Base-by-base conservation (phyloP, 30 jellyfish, hydroid and myxozoan genomes). In the Pelagia noctiluca region DNA sequence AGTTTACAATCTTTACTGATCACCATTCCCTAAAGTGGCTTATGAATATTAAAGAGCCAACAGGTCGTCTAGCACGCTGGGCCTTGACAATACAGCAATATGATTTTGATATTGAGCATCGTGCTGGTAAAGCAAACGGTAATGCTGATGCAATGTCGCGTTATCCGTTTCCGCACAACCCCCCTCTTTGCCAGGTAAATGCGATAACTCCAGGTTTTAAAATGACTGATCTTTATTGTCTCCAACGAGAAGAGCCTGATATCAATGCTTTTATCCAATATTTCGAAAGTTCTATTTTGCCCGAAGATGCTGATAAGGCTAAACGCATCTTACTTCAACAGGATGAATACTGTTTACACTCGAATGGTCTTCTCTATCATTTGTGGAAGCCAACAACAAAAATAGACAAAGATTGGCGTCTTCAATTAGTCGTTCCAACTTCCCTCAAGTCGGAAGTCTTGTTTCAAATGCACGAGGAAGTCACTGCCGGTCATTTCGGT, bases 71-170 rank as follows among this genome's bases (percentile, higher is more conserved):
- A 31, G 76, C 91, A 21, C 75, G 95, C 18, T 85, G 92, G 95
- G 63, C 77, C 25, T 76, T 37, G 50, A 74, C 85, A 50, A 67
- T 75, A 3, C 53, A 86, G 31, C 92, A 69, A 32, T 86, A 86
- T 31, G 85, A 86, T 48, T 71, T 70, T 30, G 60, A 53, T 91
- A 31, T 85, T 37, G 89, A 73, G 25, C 65, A 85, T 50, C 74
- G 89, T 65, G 91, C 95, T 19, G 95, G 95, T 1, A 11, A 22
- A 2, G 13, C 71, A 78, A 86, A 76, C 68, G 92, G 80, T 1
- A 78, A 75, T 31, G 96, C 96, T 7, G 96, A 76, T 57, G 91
- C 87, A 76, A 33, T 86, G 33, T 86, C 96, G 19, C 85, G 80
- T 7, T n/a, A n/a, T n/a, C n/a, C n/a, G n/a, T n/a, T n/a, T n/a